Evolutionary conservation across 1,140 invertebrate genomes (phyloP).

Genomic region (Drosophila lacertosa): DNA sequence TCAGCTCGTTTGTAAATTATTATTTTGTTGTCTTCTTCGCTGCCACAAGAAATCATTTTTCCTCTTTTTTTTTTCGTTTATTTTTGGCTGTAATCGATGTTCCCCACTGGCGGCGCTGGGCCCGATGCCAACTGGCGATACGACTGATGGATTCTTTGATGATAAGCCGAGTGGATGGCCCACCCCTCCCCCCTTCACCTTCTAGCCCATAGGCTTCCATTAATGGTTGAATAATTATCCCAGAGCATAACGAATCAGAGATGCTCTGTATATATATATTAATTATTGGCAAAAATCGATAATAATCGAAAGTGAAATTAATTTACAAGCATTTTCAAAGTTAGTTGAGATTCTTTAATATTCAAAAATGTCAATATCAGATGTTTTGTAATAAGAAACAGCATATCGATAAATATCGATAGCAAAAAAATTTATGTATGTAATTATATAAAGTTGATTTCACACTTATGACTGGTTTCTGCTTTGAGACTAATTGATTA

Average conservation of each 20-base stretch:
- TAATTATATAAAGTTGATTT: too few relatives aligned
- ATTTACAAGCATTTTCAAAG: too few relatives aligned
- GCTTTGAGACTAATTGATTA: too few relatives aligned
- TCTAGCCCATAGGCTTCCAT: constrained; percentile 3
- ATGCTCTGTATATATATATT: not conserved
- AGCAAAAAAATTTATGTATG: not conserved
- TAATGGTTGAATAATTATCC: constrained; percentile 48
- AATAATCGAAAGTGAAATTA: not conserved
- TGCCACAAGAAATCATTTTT: constrained; percentile 46
- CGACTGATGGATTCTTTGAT: constrained; percentile 77
- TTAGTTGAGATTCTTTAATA: too few relatives aligned
- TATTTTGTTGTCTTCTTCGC: constrained; percentile 15
- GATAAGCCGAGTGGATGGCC: constrained; percentile 44
- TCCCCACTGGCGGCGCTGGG: constrained; percentile 21
- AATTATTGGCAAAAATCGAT: not conserved
- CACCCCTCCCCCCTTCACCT: not conserved
- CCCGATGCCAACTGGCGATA: constrained; percentile 66
- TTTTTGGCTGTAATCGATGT: constrained; percentile 45
- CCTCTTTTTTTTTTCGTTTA: constrained; percentile 58
- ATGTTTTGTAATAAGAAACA: too few relatives aligned
- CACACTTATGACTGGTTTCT: too few relatives aligned
- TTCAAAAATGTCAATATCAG: too few relatives aligned
- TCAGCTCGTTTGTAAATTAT: constrained; percentile 13
- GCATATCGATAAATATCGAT: not conserved
- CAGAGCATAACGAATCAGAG: not conserved